Conservation (phyloP, 2,113 vertebrate species). For the Sialia sialis region DNA sequence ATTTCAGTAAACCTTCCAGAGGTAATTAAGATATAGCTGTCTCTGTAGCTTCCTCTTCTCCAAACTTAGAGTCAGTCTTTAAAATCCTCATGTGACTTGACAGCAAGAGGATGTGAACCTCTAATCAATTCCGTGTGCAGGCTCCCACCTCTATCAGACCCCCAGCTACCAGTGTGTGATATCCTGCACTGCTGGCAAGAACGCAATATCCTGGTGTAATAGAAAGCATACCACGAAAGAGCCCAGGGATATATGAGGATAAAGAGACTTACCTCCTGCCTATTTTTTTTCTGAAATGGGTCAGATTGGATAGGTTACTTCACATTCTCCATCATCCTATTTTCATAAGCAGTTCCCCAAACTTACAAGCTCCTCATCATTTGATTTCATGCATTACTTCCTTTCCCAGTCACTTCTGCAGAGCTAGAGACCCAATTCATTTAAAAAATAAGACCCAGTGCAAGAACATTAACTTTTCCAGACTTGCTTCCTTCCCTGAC, state of each 20-base stretch:
- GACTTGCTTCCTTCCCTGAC: neutral
- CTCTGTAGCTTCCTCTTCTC: neutral
- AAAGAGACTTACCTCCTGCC: neutral
- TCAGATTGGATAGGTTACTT: neutral
- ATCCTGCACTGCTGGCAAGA: neutral
- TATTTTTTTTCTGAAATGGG: neutral
- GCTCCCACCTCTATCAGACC: neutral
- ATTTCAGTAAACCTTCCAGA: neutral
- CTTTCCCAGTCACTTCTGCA: conserved; percentile 12
- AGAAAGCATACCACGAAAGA: conserved; percentile 1
- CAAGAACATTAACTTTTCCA: neutral
- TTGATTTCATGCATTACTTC: conserved; percentile 4
- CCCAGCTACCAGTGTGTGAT: neutral
- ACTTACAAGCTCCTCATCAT: neutral
- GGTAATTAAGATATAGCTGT: conserved; percentile 4
- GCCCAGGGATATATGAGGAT: neutral
- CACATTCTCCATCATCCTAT: neutral
- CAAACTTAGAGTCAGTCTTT: neutral
- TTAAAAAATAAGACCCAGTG: neutral
- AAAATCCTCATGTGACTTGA: neutral
- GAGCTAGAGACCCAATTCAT: neutral
- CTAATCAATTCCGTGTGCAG: neutral
- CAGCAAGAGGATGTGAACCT: neutral
- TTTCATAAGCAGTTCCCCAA: neutral
- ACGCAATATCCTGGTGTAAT: conserved; percentile 4